Conservation (phyloP, 2,888 invertebrate genomes). For the Limnephilus marmoratus region DNA sequence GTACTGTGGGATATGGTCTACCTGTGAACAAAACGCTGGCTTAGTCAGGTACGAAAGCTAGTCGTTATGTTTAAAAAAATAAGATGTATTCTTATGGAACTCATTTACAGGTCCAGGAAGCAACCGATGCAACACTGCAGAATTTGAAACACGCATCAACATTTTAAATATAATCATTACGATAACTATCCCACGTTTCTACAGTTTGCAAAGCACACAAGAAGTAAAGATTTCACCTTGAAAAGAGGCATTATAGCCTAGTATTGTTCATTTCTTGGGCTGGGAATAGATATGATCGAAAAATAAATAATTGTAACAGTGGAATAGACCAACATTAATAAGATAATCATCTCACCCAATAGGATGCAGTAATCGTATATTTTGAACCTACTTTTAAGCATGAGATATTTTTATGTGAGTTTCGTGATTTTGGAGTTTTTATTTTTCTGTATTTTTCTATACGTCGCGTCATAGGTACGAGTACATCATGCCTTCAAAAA, state of each 20-base stretch:
- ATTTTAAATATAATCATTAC: slow-evolving; percentile 32
- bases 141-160: neutral
- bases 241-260: neutral
- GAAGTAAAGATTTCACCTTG: slow-evolving; percentile 31
- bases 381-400: slow-evolving; percentile 8
- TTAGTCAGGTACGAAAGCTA: neutral
- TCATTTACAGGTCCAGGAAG: slow-evolving; percentile 7
- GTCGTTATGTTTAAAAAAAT: neutral
- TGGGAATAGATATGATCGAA: slow-evolving; percentile 11
- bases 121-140: neutral
- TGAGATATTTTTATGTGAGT: slow-evolving; percentile 17
- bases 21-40: neutral
- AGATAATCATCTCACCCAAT: slow-evolving; percentile 31
- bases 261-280: slow-evolving; percentile 31
- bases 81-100: neutral
- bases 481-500: neutral
- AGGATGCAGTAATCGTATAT: slow-evolving; percentile 3
- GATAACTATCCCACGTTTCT: slow-evolving; percentile 35
- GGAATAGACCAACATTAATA: slow-evolving; percentile 20
- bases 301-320: slow-evolving; percentile 43
- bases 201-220: slow-evolving; percentile 29
- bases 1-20: neutral
- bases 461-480: neutral
- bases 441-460: neutral
- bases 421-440: slow-evolving; percentile 31